A percentile compares a stretch with the other conserved stretches of the same genome.
These are phyloP conservation scores for Rutilus rutilus DNA, from an alignment of 2,113 vertebrate species.

Conservation along the genomic window DNA sequence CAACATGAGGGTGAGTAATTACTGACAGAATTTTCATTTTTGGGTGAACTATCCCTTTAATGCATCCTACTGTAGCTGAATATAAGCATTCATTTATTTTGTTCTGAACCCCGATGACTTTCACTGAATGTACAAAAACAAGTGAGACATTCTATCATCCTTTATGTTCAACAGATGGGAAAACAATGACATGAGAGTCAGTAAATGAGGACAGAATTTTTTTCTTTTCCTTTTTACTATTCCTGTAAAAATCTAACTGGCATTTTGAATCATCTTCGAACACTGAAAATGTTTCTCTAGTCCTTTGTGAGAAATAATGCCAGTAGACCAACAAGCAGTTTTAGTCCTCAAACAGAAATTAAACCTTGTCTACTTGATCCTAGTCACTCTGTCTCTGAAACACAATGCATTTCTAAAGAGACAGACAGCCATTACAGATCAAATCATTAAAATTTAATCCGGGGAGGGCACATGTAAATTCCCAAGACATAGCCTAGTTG, in stretches of 20 bases:
- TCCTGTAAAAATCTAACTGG: neutral
- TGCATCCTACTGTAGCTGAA: neutral
- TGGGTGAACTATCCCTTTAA: too few species aligned
- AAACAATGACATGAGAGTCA: neutral
- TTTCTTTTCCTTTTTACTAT: neutral
- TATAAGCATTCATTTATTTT: neutral
- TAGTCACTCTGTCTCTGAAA: conserved; percentile 17
- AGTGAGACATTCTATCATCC: neutral
- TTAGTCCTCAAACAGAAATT: neutral
- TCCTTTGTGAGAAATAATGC: neutral
- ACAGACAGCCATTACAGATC: conserved; percentile 25
- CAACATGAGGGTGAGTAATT: too few species aligned
- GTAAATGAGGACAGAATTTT: neutral
- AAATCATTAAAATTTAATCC: conserved; percentile 50
- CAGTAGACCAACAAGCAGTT: conserved; percentile 23
- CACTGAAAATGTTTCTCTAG: neutral
- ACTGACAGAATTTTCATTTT: too few species aligned
- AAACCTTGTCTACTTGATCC: neutral
- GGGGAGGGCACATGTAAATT: conserved; percentile 48
- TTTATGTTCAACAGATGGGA: neutral
- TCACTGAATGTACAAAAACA: neutral
- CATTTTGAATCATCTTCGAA: neutral
- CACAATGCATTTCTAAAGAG: conserved; percentile 30
- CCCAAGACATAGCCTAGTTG: conserved; percentile 29
- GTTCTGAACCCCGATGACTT: neutral